Base-by-base conservation (phyloP, 37 sponge, comb jelly and placozoan species). In the Bolinopsis microptera region DNA sequence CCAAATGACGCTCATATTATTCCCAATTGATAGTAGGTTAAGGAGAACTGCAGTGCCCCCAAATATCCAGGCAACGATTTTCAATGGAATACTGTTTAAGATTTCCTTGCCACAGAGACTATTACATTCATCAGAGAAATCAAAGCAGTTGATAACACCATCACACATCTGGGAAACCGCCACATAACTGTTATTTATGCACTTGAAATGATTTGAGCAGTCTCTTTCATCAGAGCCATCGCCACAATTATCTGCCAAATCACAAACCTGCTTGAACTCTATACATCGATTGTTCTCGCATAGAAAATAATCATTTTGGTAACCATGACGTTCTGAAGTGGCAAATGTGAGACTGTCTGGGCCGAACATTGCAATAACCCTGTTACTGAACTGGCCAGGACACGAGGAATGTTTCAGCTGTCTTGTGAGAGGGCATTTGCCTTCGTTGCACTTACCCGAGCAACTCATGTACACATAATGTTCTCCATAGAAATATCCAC, bases 151-250 rank as follows among this genome's bases (percentile, higher is more conserved):
- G 31, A 21, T 28, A 5, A 28, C 31, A n/a, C 75, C 75, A 21
- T 72, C 75, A 28, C 75, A 72, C 75, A 72, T 72, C 18, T 72
- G 75, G 31, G 31, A 30, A 24, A 72, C 75, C 75, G 75, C 75
- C 31, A 72, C 75, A n/a, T 72, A 72, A 30, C 75, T 72, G 3
- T n/a, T 21, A 28, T n/a, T 72, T 5, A 5, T 5, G 13, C 75
- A 72, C 26, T 2, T 21, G 26, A 72, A 72, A 21, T 72, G 75
- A 28, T 72, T 72, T n/a, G 31, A 72, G 18, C 75, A 72, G n/a
- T 72, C 75, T 5, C 75, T 72, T 21, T 72, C 75, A 28, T 72
- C 75, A 24, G 31, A 30, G 5, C 75, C 75, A 72, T 72, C 75
- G 3, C 75, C 75, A 28, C 75, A 72, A 28, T 72, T 72, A 72